Conservation (phyloP, 2,888 invertebrate genomes). For the Galeopsomyia nigrocyanea region DNA sequence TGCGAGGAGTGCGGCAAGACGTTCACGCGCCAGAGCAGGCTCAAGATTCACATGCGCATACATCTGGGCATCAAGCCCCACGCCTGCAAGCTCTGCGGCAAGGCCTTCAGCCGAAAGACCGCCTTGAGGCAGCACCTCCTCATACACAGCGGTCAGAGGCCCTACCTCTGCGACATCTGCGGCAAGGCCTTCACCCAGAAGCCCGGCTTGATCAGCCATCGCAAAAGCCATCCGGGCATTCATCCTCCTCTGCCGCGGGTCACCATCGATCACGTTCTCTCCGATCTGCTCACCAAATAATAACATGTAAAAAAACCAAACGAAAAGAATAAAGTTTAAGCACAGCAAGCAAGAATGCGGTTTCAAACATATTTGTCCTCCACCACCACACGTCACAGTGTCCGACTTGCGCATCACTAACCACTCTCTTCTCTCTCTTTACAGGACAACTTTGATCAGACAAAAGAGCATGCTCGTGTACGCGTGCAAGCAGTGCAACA, state of each 20-base stretch:
- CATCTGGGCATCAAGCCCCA: conserved; percentile 56
- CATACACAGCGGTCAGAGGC: conserved; percentile 63
- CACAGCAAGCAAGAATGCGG: too few relatives aligned
- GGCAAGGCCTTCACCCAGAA: conserved; percentile 65
- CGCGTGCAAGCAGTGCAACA: conserved; percentile 37
- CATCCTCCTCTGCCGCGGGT: conserved; percentile 65
- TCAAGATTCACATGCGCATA: conserved; percentile 53
- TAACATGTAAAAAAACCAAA: neutral
- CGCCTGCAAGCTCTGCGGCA: conserved; percentile 50
- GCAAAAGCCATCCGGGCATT: conserved; percentile 65
- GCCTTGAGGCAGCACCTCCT: conserved; percentile 63
- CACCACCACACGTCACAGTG: neutral
- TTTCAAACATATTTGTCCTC: neutral
- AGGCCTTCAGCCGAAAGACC: conserved; percentile 52
- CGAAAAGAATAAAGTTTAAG: neutral
- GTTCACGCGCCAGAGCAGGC: conserved; percentile 51
- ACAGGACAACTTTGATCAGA: conserved; percentile 19
- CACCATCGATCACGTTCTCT: conserved; percentile 57
- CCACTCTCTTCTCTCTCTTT: conserved; percentile 24
- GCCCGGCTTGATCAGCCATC: conserved; percentile 65
- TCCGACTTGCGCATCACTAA: neutral
- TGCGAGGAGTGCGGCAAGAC: conserved; percentile 58
- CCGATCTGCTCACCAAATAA: conserved; percentile 34
- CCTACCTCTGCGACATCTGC: conserved; percentile 65
- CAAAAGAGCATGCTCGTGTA: neutral